Evolutionary conservation across 2,888 invertebrate species (phyloP).

Genomic region (Lasioglossum leucozonium): DNA sequence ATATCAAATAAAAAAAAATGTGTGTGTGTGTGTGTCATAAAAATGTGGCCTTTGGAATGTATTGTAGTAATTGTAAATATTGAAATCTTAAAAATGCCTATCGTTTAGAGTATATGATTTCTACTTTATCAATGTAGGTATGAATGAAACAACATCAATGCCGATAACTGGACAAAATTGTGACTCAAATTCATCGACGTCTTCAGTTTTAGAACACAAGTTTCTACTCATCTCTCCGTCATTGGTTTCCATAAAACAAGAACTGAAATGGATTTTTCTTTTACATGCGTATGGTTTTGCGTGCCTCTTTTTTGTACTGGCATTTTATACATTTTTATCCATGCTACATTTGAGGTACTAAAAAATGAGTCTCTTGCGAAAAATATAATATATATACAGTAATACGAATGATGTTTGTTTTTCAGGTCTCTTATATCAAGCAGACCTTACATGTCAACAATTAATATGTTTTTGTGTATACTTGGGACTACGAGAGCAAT

Average conservation of each 20-base stretch:
- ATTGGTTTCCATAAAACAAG: conserved; percentile 82
- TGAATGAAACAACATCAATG: conserved; percentile 72
- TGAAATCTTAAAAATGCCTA: background rate
- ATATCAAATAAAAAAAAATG: too few species aligned
- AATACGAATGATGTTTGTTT: conserved; percentile 42
- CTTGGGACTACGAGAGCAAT: conserved; percentile 85
- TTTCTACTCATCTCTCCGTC: conserved; percentile 79
- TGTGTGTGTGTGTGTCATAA: too few species aligned
- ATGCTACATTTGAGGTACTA: conserved; percentile 86
- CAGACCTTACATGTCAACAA: conserved; percentile 86
- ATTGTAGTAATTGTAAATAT: too few species aligned
- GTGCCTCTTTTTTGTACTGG: conserved; percentile 86
- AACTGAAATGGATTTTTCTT: conserved; percentile 85
- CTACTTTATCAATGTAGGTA: conserved; percentile 69
- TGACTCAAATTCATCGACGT: conserved; percentile 72
- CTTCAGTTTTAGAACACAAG: conserved; percentile 71
- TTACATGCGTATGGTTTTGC: conserved; percentile 86
- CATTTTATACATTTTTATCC: conserved; percentile 86
- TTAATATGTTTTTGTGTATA: conserved; percentile 86
- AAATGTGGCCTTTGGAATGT: too few species aligned
- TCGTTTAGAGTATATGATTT: too few species aligned
- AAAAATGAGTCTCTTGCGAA: background rate
- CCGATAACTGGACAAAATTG: conserved; percentile 75
- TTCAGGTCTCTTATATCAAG: conserved; percentile 85
- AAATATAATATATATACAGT: background rate